Conservation (phyloP, 2,888 invertebrate species). For the Ophioninae sp. region DNA sequence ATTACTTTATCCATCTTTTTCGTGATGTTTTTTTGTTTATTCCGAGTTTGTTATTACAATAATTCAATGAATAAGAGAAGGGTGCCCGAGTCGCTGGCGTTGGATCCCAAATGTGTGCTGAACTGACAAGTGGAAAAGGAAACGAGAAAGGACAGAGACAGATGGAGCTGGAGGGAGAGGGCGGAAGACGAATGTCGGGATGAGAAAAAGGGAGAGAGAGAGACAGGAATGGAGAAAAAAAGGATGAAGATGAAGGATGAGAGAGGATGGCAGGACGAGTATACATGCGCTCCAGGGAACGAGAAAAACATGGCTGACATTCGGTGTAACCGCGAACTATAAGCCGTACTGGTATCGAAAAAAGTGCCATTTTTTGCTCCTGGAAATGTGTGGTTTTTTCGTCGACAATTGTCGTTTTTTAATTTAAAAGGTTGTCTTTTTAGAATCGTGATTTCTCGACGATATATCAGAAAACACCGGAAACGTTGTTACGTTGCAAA, state of each 20-base stretch:
- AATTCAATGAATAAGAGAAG: neutral
- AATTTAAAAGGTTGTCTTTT: too few species aligned
- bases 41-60: neutral
- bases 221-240: conserved; percentile 35
- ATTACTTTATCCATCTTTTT: neutral
- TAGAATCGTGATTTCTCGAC: too few species aligned
- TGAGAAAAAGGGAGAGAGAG: neutral
- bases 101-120: conserved; percentile 40
- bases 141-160: conserved; percentile 35
- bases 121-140: conserved; percentile 48
- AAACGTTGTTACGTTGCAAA: too few species aligned
- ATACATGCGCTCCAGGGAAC: conserved; percentile 16
- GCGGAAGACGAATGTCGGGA: conserved; percentile 29
- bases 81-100: conserved; percentile 31
- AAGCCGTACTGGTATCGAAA: conserved; percentile 23
- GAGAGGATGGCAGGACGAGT: conserved; percentile 67
- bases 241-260: conserved; percentile 68
- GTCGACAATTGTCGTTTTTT: too few species aligned
- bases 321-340: conserved; percentile 31
- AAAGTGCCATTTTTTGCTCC: neutral
- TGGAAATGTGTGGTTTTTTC: too few species aligned
- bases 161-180: conserved; percentile 24
- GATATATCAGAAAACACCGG: too few species aligned
- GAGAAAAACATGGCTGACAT: conserved; percentile 15
- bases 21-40: neutral